Evolutionary conservation across 2,888 invertebrate genomes (phyloP), one percentile per base, ranked within the genome.

Genomic region (Parnassius smintheus): DNA sequence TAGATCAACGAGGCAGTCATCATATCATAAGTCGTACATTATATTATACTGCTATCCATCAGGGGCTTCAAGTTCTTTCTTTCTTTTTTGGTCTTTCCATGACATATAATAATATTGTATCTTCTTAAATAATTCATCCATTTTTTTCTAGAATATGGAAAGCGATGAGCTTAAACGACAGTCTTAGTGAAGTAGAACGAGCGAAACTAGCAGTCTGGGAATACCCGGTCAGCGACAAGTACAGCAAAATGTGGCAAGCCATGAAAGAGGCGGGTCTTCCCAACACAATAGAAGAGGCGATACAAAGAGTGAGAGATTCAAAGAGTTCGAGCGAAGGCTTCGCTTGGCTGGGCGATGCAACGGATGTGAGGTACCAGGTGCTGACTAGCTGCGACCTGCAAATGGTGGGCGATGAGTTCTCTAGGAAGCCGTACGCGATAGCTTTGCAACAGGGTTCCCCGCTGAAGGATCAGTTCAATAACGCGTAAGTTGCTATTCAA

Each of bases 151-250:
- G 98, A 73, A 98, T 99, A 72, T 99, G 99, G 99, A 99, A 99
- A 81, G 97, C 98, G 74, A 98, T 99, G 96, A 98, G 98, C 46
- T 88, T 99, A 25, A 98, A 99, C 82, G 98, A 99, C 85, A 98
- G 97, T 60, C 85, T 99, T 58, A 95, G 95, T 25, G 96, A 98
- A 64, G 94, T 97, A 4, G 98, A 99, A 78, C 92, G 98, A 44
- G 97, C 98, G 0, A 97, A 98, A 82, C 85, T 99, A 13, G 99
- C 99, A 0, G 99, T 99, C 0, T 99, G 99, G 99, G 99, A 99
- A 82, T 99, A 99, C 82, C 99, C 99, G 0, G 98, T 99, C 0
- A 98, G 98, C 76, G 98, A 99, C 86, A 99, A 98, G 79, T 99
- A 98, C 84, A 99, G 98, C 50, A 99, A 99, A 88, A 98, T 99